Evolutionary conservation across 2,113 vertebrate species (phyloP), one percentile per base, ranked within the genome.

Genomic region (Talpa occidentalis): DNA sequence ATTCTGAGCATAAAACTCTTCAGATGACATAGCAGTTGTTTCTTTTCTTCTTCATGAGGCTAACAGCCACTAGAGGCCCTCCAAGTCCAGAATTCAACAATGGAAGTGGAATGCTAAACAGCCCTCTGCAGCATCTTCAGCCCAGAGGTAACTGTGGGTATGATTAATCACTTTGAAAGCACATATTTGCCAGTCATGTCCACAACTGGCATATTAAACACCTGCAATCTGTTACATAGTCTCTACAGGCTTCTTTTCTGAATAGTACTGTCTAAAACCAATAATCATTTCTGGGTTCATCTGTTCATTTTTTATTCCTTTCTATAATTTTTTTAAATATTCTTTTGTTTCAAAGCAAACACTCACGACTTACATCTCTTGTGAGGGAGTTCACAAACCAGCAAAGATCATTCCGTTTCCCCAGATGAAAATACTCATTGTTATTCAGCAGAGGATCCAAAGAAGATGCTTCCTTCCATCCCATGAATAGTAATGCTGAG

Each of bases 61-160:
- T 28, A 66, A 69, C 81, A 89, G 90, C 97, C 98, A 97, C 97
- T 97, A 98, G 97, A 97, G 97, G 97, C 94, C 97, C 95, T 97
- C 96, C 88, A 78, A 0, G 94, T 69, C 93, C 93, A 96, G 91
- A 91, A 95, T 73, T 96, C 88, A 44, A 10, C 78, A 3, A 32
- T 82, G 37, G n/a, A 90, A 5, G 8, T 78, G 52, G 60, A 83
- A 90, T 80, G 64, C 64, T 82, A 78, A 94, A 17, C 15, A 70
- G 73, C 49, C 42, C 19, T 69, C 28, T 2, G 37, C 59, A 30
- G 81, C 42, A 5, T 11, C 3, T 17, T 22, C 59, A 40, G 60
- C 22, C 21, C 59, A 47, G 67, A 47, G 11, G 22, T 87, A 67
- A 83, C 44, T 17, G 15, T 12, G 52, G 21, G 70, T 49, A 88